These are phyloP conservation scores for Mixornis gularis DNA, from an alignment of 2,113 vertebrate species.

Conservation along the genomic window DNA sequence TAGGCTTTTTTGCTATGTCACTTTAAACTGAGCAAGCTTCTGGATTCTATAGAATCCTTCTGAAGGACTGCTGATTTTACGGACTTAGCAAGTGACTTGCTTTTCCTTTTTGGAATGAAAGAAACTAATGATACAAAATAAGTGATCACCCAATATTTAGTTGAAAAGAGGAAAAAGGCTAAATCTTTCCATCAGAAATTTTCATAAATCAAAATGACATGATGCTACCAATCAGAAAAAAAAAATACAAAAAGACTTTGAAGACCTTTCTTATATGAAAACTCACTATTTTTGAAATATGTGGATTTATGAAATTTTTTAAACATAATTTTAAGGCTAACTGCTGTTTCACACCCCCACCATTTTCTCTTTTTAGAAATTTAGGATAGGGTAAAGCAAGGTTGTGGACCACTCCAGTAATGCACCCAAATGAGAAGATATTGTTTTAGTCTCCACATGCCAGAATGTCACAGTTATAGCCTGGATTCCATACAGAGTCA, in stretches of 20 bases:
- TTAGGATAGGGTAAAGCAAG: neutral
- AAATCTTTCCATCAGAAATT: neutral
- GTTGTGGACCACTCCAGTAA: neutral
- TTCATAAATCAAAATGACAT: rapidly evolving
- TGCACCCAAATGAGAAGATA: neutral
- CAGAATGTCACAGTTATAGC: neutral
- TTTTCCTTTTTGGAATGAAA: neutral
- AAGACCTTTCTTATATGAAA: neutral
- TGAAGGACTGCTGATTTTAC: neutral
- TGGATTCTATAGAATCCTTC: neutral
- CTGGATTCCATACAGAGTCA: neutral
- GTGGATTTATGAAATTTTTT: neutral
- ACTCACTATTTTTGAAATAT: neutral
- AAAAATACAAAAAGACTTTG: neutral
- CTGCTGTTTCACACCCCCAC: neutral
- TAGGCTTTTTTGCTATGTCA: neutral
- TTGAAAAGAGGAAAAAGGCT: neutral
- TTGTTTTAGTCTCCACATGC: neutral
- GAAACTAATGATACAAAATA: neutral
- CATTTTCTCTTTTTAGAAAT: neutral
- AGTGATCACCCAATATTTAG: rapidly evolving
- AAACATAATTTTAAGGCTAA: neutral
- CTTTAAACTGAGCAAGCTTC: neutral
- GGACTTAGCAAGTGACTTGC: neutral
- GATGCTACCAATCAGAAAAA: neutral